These are phyloP conservation scores for Drosophila ogumai DNA, from an alignment of 1,140 invertebrate genomes.

Conservation along the genomic window DNA sequence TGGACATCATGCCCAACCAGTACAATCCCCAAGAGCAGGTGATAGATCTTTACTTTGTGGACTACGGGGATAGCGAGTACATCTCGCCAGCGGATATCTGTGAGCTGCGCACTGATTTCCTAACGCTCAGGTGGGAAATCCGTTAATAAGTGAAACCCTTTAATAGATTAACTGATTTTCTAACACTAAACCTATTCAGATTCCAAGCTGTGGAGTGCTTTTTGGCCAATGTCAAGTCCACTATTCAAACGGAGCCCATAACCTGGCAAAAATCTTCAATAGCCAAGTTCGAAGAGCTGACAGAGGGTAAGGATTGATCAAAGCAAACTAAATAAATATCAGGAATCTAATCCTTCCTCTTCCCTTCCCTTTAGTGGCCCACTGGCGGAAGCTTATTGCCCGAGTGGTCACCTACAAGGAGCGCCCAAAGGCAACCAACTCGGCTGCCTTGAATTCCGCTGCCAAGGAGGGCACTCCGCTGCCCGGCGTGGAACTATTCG, in stretches of 20 bases:
- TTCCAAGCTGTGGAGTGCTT: constrained; percentile 93
- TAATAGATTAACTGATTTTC: not conserved
- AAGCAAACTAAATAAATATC: not conserved
- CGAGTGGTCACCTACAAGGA: constrained; percentile 89
- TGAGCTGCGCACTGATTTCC: constrained; percentile 90
- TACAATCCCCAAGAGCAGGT: constrained; percentile 86
- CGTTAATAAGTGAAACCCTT: too few relatives aligned
- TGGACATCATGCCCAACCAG: constrained; percentile 87
- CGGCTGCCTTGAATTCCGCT: constrained; percentile 72
- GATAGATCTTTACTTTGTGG: constrained; percentile 91
- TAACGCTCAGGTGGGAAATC: constrained; percentile 87
- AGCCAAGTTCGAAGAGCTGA: constrained; percentile 90
- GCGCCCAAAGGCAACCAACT: constrained; percentile 65
- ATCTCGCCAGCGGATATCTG: constrained; percentile 87
- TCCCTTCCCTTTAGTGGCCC: constrained; percentile 84
- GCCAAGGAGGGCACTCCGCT: constrained; percentile 87
- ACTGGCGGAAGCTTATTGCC: constrained; percentile 89
- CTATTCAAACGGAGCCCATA: constrained; percentile 68
- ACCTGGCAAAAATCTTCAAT: constrained; percentile 89
- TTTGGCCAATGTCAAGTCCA: constrained; percentile 89
- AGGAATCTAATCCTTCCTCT: not conserved
- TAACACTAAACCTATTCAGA: constrained; percentile 24
- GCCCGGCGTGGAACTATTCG: constrained; percentile 88
- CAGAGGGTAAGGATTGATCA: constrained; percentile 84
- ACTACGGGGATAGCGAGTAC: constrained; percentile 92